phyloP scores from a whole-genome alignment of 2,797 vertebrate species.

The Pogonophryne albipinna region DNA sequence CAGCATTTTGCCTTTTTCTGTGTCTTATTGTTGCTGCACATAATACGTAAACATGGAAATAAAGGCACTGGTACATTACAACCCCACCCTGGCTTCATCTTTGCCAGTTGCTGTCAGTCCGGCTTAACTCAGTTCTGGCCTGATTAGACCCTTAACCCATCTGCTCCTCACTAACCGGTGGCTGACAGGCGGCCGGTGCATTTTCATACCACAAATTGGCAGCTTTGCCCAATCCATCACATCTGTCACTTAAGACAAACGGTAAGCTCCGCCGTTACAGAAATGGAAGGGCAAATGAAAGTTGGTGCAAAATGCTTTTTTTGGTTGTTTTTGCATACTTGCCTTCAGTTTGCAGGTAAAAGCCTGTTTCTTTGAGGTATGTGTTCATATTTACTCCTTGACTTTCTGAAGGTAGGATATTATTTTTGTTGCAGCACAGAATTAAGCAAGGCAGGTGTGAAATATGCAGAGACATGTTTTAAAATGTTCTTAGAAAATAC shows the following conservation, averaged over 20 bases:
- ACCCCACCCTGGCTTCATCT: slow-evolving; percentile 47
- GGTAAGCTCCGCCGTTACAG: slow-evolving; percentile 10
- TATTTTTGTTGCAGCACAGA: background rate
- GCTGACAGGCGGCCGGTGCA: slow-evolving; percentile 43
- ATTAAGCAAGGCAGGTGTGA: background rate
- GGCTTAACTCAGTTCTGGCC: slow-evolving; percentile 60
- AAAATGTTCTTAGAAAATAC: background rate
- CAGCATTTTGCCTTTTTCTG: slow-evolving; percentile 4
- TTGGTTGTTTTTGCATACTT: background rate
- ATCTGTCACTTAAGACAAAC: slow-evolving; percentile 58
- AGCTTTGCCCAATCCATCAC: slow-evolving; percentile 61
- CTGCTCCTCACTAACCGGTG: slow-evolving; percentile 59
- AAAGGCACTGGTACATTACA: background rate
- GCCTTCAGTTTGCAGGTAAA: background rate
- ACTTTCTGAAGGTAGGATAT: background rate
- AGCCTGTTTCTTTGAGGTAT: background rate
- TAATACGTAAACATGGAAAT: slow-evolving; percentile 4
- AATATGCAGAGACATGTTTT: background rate
- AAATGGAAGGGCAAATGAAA: slow-evolving; percentile 58
- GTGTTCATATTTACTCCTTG: background rate
- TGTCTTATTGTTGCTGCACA: slow-evolving; percentile 9
- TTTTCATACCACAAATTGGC: slow-evolving; percentile 48
- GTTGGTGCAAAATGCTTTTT: slow-evolving; percentile 48
- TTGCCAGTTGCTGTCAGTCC: slow-evolving; percentile 48
- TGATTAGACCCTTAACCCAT: slow-evolving; percentile 70